These are phyloP conservation scores for Acrocephalus arundinaceus DNA, from an alignment of 2,113 vertebrate species.

Conservation along the genomic window DNA sequence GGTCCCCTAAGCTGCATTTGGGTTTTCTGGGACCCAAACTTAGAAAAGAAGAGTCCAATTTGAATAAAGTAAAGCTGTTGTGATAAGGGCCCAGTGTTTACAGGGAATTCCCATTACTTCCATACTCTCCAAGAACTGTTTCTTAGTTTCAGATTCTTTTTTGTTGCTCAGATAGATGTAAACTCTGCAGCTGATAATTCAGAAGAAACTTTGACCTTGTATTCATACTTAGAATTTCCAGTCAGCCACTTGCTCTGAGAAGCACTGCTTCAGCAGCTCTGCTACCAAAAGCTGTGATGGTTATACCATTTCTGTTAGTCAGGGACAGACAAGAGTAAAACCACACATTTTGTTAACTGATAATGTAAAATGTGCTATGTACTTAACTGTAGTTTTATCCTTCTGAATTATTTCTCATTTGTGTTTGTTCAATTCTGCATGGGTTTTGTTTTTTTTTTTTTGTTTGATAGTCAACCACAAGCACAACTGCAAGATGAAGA, in stretches of 20 bases:
- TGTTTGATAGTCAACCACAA: conserved; percentile 73
- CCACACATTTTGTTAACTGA: not conserved
- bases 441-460: not conserved
- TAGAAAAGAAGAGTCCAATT: not conserved
- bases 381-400: not conserved
- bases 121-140: not conserved
- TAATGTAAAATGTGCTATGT: not conserved
- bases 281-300: not conserved
- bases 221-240: not conserved
- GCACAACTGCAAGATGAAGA: conserved; percentile 84
- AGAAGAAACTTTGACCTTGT: not conserved
- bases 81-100: not conserved
- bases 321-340: not conserved
- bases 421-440: not conserved
- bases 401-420: not conserved
- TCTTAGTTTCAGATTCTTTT: not conserved
- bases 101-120: not conserved
- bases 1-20: not conserved
- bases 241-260: not conserved
- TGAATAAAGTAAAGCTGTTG: not conserved
- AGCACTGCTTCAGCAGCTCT: not conserved
- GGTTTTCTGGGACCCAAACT: not conserved
- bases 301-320: not conserved
- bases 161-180: not conserved
- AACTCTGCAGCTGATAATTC: not conserved